phyloP scores from a whole-genome alignment of 2,888 invertebrate genomes.

The Drosophila paranaensis region DNA sequence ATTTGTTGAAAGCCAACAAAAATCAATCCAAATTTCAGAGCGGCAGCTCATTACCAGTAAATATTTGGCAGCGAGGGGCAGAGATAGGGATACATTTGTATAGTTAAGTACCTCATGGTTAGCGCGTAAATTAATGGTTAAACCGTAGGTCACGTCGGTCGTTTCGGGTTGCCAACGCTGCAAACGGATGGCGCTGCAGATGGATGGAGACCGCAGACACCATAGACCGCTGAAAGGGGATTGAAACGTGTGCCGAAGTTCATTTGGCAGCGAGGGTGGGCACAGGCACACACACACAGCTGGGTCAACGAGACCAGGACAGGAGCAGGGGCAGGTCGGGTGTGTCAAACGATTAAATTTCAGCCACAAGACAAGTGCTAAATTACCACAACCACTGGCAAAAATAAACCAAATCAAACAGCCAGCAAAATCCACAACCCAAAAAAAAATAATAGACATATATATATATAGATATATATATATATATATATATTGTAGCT shows the following conservation, averaged over 20 bases:
- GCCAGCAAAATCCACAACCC: slow-evolving; percentile 22
- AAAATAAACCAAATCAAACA: slow-evolving; percentile 52
- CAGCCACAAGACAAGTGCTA: slow-evolving; percentile 70
- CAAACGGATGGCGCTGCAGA: slow-evolving; percentile 29
- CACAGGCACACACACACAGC: neutral
- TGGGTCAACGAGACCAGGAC: neutral
- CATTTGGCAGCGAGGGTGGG: slow-evolving; percentile 19
- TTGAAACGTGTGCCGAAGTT: slow-evolving; percentile 22
- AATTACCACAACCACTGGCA: slow-evolving; percentile 53
- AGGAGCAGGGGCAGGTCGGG: neutral
- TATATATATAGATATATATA: neutral
- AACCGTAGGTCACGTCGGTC: slow-evolving; percentile 58
- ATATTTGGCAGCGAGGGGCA: slow-evolving; percentile 55
- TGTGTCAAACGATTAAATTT: slow-evolving; percentile 62
- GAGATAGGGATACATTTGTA: slow-evolving; percentile 67
- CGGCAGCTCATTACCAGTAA: slow-evolving; percentile 67
- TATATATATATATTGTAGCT: neutral
- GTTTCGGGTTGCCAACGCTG: slow-evolving; percentile 33
- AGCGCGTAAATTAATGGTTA: slow-evolving; percentile 74
- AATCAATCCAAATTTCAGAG: slow-evolving; percentile 52
- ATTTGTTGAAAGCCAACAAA: slow-evolving; percentile 5
- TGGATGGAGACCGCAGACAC: slow-evolving; percentile 37
- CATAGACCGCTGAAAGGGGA: slow-evolving; percentile 23
- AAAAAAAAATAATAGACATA: neutral
- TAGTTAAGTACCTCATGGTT: slow-evolving; percentile 74